Evolutionary conservation across 1,140 invertebrate species (phyloP).

Genomic region (Tetramorium alpestre): DNA sequence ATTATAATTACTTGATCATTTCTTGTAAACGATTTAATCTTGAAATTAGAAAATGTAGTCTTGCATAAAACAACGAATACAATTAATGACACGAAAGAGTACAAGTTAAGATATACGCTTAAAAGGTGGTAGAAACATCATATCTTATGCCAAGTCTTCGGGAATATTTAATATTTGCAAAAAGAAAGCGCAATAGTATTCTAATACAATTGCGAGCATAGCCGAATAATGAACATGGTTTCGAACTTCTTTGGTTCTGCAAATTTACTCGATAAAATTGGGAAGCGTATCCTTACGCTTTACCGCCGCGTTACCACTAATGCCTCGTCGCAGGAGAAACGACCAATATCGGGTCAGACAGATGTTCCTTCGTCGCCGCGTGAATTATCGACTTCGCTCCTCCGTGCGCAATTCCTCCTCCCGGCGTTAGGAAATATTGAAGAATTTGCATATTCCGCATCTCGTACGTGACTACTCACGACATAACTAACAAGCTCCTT

Average conservation of each 20-base stretch:
- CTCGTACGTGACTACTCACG: constrained; percentile 14
- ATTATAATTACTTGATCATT: background rate
- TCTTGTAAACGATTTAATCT: background rate
- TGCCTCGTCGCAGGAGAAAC: constrained; percentile 31
- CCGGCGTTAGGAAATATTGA: constrained; percentile 38
- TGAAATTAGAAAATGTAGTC: background rate
- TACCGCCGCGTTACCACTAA: constrained; percentile 9
- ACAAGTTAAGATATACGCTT: constrained; percentile 37
- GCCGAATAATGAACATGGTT: constrained; percentile 23
- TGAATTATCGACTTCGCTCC: constrained; percentile 65
- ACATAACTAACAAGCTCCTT: constrained; percentile 45
- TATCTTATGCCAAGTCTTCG: background rate
- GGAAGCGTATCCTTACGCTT: constrained; percentile 14
- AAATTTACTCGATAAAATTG: constrained; percentile 54
- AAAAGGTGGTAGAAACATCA: constrained; percentile 28
- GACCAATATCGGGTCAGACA: constrained; percentile 45
- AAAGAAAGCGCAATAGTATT: background rate
- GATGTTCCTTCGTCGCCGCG: constrained; percentile 66
- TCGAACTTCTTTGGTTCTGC: constrained; percentile 41
- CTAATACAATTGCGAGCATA: constrained; percentile 29
- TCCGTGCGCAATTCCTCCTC: constrained; percentile 5
- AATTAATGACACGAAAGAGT: background rate
- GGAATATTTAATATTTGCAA: background rate
- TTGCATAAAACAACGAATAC: background rate
- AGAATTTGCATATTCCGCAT: constrained; percentile 21